Base-by-base conservation (phyloP, 2,888 invertebrate genomes). In the Lithophane ornitopus region DNA sequence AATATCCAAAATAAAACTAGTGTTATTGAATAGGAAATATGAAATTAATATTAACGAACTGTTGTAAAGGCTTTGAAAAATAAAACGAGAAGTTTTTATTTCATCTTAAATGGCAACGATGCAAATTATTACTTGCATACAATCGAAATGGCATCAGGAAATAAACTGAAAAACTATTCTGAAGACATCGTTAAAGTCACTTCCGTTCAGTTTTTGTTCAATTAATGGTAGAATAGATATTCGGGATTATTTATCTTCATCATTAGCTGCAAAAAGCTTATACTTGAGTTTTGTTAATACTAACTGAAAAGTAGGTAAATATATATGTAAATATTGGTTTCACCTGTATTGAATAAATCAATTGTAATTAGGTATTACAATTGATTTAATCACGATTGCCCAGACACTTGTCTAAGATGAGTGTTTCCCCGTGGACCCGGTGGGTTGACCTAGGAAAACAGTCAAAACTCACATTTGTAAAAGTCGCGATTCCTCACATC, bases 141-240 rank as follows among this genome's bases (percentile, higher is more conserved):
- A 82, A 63, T 63, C 7, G 19, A 63, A 77, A 54, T 68, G 26
- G 67, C 67, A 78, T 3, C 78, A 78, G 84, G 78, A 80, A 80
- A 71, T 56, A 67, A 58, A 26, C 2, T 26, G 39, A 46, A 67
- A 8, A 68, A 44, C 8, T 61, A 6, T 52, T 49, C 14, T 12
- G 26, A 69, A 59, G 62, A 82, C 34, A 66, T 81, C 52, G 75
- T 76, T 58, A 76, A 39, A 56, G n/a, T 46, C 41, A 59, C 54
- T 82, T 82, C 77, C 69, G 68, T 65, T 41, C 16, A 54, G 56
- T 26, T 56, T 63, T 58, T 41, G 58, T 28, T 28, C 52, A 63
- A 54, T 79, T 63, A 58, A 22, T 74, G 14, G 6, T 58, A 11
- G 56, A 52, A 49, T 52, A 19, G 14, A 59, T 59, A 59, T 28